Conservation (phyloP, 2,888 invertebrate species). For the Polylopha cassiicola region DNA sequence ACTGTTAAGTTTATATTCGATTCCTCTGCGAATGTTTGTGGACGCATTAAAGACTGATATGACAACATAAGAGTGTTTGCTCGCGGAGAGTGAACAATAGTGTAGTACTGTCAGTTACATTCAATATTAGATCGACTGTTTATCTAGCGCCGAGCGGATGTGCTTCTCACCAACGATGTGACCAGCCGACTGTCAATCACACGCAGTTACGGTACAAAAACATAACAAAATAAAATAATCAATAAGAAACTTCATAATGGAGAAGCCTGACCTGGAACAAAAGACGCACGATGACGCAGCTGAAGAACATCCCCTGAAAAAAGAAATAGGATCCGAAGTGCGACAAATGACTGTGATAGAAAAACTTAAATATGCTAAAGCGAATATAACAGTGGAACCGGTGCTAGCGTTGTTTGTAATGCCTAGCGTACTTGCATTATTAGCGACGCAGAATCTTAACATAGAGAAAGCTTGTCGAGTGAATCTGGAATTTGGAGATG, state of each 20-base stretch:
- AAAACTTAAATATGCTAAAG: constrained; percentile 19
- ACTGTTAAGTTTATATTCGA: constrained; percentile 52
- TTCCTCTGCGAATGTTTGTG: constrained; percentile 51
- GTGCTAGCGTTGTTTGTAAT: constrained; percentile 78
- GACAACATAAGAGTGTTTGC: constrained; percentile 64
- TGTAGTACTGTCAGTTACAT: constrained; percentile 34
- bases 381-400: constrained; percentile 79
- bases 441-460: constrained; percentile 85
- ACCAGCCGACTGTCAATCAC: not conserved
- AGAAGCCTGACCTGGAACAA: no score
- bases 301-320: not conserved
- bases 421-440: constrained; percentile 67
- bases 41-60: constrained; percentile 57
- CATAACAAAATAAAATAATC: no score
- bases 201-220: not conserved
- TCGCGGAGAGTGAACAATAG: constrained; percentile 57
- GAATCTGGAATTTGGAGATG: constrained; percentile 79
- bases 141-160: constrained; percentile 32
- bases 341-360: constrained; percentile 16
- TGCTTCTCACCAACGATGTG: constrained; percentile 4
- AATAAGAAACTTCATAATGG: no score
- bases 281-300: no score
- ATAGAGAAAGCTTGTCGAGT: constrained; percentile 86
- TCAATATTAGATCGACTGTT: constrained; percentile 43
- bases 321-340: constrained; percentile 26